Evolutionary conservation across 2,797 vertebrate genomes (phyloP).

Genomic region (Sebastes matsubarae): DNA sequence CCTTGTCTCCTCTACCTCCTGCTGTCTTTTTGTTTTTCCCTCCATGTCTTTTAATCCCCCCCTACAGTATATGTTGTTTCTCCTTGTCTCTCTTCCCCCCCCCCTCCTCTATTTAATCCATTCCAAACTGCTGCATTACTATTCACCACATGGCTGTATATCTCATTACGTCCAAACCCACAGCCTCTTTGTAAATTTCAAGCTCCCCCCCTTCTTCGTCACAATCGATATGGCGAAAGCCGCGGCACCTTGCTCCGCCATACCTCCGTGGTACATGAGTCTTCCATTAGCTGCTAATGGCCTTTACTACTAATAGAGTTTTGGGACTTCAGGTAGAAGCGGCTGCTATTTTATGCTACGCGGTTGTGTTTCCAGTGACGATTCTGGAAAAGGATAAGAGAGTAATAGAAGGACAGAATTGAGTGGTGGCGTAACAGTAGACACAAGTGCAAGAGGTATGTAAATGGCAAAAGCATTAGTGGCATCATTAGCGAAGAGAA

Average conservation of each 20-base stretch:
- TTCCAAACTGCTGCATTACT: constrained; percentile 64
- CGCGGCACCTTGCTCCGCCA: constrained; percentile 24
- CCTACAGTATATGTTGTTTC: neutral
- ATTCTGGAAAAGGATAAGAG: neutral
- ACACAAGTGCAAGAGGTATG: constrained; percentile 28
- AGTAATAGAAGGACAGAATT: neutral
- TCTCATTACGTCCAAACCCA: constrained; percentile 65
- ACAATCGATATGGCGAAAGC: constrained; percentile 55
- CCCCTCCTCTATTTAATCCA: constrained; percentile 28
- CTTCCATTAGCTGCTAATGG: constrained; percentile 75
- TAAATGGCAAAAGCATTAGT: constrained; percentile 73
- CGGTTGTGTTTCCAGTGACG: neutral
- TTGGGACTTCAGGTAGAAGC: constrained; percentile 30
- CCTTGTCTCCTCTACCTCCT: constrained; percentile 10
- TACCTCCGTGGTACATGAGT: constrained; percentile 46
- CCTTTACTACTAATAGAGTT: constrained; percentile 56
- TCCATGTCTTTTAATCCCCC: neutral
- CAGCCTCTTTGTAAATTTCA: constrained; percentile 69
- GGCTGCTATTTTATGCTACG: constrained; percentile 11
- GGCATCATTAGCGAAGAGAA: constrained; percentile 42
- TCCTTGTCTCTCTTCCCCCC: constrained; percentile 18
- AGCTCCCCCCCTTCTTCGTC: neutral
- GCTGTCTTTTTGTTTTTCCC: neutral
- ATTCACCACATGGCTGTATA: constrained; percentile 65
- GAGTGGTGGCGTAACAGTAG: constrained; percentile 30